Evolutionary conservation across 2,113 vertebrate species (phyloP), one percentile per base, ranked within the genome.

Genomic region (Microtus montanus): DNA sequence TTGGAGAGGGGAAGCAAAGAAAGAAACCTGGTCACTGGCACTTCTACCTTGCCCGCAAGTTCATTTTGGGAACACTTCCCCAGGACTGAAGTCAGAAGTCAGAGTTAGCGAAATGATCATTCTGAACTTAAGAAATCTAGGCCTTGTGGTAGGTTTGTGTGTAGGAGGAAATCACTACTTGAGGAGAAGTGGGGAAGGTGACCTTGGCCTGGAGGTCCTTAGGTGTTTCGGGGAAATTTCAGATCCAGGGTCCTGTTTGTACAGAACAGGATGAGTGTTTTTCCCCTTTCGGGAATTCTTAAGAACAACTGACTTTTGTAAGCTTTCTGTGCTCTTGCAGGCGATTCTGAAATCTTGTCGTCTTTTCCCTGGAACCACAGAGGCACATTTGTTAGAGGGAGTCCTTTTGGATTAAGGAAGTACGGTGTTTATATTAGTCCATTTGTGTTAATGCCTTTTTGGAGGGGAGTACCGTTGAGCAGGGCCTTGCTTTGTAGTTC

Each of bases 321-420:
- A 97, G 68, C 44, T 91, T 90, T 96, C 38, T 82, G 35, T 86
- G 20, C 91, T 84, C 86, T 95, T 79, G 35, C 64, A 95, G 86
- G 87, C 33, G 61, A 88, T 94, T 70, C 75, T 80, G 84, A 58
- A 90, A 82, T 89, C 89, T 47, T 49, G 68, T 94, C 49, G 95
- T 94, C 90, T 94, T 89, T 83, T 95, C 92, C 64, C 49, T 92
- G 66, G 73, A 63, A 77, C 70, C 66, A 14, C 33, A 94, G 75
- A 92, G 63, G 86, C 92, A 47, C 85, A 82, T 77, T 91, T 87
- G 92, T 93, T 96, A 94, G 89, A 86, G 86, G 64, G 94, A 94
- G 33, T 6, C 52, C 13, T 93, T 91, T 88, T 84, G 44, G 63
- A 73, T 89, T 96, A 15, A 90, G 77, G 93, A 92, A 63, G 66